A percentile compares a stretch with the other conserved stretches of the same genome.
phyloP scores from a whole-genome alignment of 2,888 invertebrate species.

The Galerucella calmariensis region DNA sequence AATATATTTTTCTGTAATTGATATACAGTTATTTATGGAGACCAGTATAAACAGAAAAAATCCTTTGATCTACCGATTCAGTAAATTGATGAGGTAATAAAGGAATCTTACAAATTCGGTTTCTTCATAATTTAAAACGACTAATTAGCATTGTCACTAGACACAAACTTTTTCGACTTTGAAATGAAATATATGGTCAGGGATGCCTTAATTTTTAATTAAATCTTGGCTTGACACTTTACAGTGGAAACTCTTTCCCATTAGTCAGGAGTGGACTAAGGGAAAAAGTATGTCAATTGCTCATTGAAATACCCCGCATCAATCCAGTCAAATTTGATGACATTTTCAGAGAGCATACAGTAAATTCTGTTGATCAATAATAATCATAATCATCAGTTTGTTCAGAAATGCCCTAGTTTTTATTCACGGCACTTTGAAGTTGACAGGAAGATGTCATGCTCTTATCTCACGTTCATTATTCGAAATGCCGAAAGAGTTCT shows the following conservation, averaged over 20 bases:
- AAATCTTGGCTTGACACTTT: slow-evolving; percentile 21
- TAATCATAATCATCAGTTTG: no score
- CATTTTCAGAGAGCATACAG: no score
- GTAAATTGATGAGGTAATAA: slow-evolving; percentile 17
- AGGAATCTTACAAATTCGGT: slow-evolving; percentile 12
- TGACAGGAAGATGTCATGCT: no score
- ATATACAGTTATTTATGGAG: background rate
- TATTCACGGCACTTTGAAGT: no score
- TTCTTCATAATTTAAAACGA: slow-evolving; percentile 22
- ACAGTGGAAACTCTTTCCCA: background rate
- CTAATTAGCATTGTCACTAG: slow-evolving; percentile 24
- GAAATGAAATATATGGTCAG: slow-evolving; percentile 21
- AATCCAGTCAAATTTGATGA: no score
- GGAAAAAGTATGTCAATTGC: background rate
- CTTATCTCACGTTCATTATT: no score
- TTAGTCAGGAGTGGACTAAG: slow-evolving; percentile 1
- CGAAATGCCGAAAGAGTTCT: no score
- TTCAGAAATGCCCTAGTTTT: no score
- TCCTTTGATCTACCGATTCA: background rate
- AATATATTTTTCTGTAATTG: no score
- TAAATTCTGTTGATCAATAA: no score
- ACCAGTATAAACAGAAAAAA: background rate
- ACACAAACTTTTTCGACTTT: slow-evolving; percentile 20
- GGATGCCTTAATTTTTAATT: slow-evolving; percentile 27
- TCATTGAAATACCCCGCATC: no score